Conservation (phyloP, 2,797 vertebrate genomes). For the Lacerta agilis region DNA sequence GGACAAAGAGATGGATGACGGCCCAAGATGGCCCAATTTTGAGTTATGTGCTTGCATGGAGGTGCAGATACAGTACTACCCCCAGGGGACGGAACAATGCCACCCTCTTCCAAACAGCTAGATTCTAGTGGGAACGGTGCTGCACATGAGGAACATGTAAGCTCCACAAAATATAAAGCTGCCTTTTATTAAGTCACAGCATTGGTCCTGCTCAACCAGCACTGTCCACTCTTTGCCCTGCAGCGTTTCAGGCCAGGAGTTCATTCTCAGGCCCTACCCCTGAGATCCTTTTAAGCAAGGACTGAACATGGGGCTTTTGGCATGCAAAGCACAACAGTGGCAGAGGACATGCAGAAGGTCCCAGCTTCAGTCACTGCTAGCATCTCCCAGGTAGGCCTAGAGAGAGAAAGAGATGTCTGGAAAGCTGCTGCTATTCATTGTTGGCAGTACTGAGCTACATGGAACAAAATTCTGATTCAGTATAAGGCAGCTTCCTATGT, state of each 20-base stretch:
- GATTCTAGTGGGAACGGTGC: not conserved
- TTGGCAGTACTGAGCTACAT: no score
- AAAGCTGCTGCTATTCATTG: no score
- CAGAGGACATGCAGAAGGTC: no score
- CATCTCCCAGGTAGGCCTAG: not conserved
- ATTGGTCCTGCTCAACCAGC: not conserved
- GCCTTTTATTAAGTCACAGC: not conserved
- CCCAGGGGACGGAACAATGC: no score
- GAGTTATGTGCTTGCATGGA: not conserved
- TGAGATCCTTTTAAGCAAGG: not conserved
- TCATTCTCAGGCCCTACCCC: not conserved
- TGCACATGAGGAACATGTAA: not conserved
- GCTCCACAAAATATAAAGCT: not conserved
- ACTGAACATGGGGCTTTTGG: not conserved
- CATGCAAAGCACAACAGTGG: not conserved
- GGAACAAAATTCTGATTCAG: no score
- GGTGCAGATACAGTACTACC: not conserved
- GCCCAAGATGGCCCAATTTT: not conserved
- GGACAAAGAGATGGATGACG: slow-evolving; percentile 43
- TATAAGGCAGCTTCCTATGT: no score
- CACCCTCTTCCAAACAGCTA: not conserved
- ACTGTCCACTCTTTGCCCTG: not conserved
- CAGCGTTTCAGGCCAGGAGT: not conserved
- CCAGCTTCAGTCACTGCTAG: no score
- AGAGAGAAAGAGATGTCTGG: not conserved